Evolutionary conservation across 2,888 invertebrate species (phyloP), one percentile per base, ranked within the genome.

Genomic region (Parelbella ahira): DNA sequence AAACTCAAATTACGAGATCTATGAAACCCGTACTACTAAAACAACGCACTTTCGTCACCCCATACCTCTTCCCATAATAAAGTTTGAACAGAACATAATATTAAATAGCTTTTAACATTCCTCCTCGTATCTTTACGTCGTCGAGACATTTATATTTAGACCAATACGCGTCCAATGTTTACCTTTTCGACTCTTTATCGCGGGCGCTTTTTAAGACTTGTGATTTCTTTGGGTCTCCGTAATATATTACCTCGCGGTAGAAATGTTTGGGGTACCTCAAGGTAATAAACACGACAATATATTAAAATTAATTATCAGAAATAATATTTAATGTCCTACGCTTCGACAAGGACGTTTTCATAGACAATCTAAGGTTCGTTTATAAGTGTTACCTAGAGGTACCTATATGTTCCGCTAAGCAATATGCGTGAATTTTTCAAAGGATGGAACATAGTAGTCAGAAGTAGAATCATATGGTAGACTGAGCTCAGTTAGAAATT

Each of bases 31-130:
- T 15, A 15, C 4, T 15, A 3, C 15, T 15, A 15, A 3, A 15
- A 18, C 18, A 12, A 39, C 2, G 28, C 19, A 53, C 51, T 52
- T 51, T 45, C 51, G n/a, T 10, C 3, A 8, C 1, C 28, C 44
- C 32, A 6, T 30, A 41, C 44, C 34, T 3, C 13, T 19, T 43
- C 44, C 43, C 36, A 63, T 84, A 87, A 84, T 87, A 83, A 86
- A 86, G 83, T 84, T 80, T 76, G 84, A 81, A 83, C 77, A 73
- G 72, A 82, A 87, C 87, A 87, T 87, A 84, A 88, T 88, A 88
- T 88, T 88, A 88, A 88, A 86, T 87, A 88, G 88, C 88, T 88
- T 88, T 88, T 87, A 88, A 88, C 86, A 88, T 88, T 88, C 88
- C 79, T 47, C 36, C 9, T 47, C 60, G 54, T 83, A 87, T 87